Percentiles rank a stretch among this genome's conserved stretches.
phyloP scores from a whole-genome alignment of 2,113 vertebrate genomes.

The Psittacula cyanocephala region DNA sequence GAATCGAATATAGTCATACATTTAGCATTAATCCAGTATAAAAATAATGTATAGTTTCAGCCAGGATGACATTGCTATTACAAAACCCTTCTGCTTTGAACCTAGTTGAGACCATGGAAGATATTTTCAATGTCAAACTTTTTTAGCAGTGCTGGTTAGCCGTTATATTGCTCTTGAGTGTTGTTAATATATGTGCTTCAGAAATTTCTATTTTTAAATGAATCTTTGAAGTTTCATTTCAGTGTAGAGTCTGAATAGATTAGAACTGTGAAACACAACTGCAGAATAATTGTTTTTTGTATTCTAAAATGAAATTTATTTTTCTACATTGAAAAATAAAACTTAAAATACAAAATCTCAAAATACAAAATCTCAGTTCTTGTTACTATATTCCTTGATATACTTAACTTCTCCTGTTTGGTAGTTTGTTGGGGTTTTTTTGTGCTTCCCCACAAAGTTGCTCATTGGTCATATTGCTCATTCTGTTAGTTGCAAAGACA shows the following conservation, averaged over 20 bases:
- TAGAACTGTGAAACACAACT: neutral
- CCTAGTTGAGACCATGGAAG: neutral
- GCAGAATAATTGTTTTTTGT: neutral
- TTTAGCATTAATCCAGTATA: neutral
- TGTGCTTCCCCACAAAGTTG: neutral
- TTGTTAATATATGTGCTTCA: too few relatives aligned
- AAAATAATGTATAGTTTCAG: neutral
- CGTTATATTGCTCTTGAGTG: neutral
- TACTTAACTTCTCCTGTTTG: neutral
- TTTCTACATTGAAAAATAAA: neutral
- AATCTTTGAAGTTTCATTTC: neutral
- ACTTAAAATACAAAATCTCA: neutral
- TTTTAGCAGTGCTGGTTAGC: neutral
- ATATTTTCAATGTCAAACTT: neutral
- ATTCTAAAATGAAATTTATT: neutral
- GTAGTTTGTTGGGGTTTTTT: rapidly evolving
- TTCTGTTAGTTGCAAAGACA: neutral
- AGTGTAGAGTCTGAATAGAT: neutral
- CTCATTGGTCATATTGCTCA: neutral
- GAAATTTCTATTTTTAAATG: neutral
- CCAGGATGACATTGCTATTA: neutral
- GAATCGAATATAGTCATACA: neutral
- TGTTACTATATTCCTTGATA: neutral
- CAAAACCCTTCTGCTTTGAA: neutral
- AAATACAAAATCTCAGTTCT: too few relatives aligned